These are phyloP conservation scores for Odontomyia ornata DNA, from an alignment of 2,888 invertebrate genomes.

Conservation along the genomic window DNA sequence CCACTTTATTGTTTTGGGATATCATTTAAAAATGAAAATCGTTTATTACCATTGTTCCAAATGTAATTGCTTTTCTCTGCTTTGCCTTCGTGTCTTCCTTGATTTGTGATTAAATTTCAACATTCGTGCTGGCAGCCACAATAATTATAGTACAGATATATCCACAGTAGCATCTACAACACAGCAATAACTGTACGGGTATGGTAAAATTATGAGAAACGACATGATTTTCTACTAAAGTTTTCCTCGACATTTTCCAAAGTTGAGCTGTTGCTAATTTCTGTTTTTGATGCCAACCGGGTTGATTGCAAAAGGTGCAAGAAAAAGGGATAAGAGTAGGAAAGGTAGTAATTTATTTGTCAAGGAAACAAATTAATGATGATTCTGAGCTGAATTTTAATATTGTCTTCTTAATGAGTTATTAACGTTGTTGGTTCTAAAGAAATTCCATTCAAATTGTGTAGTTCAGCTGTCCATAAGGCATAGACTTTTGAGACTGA, in stretches of 20 bases:
- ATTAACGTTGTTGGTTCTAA: not conserved
- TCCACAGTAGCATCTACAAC: no score
- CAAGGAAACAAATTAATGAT: not conserved
- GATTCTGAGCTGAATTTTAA: not conserved
- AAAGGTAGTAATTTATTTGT: not conserved
- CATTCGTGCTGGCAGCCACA: not conserved
- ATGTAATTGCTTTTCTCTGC: not conserved
- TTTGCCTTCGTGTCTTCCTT: not conserved
- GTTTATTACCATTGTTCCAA: not conserved
- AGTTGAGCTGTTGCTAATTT: not conserved
- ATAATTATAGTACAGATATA: no score
- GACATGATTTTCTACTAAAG: not conserved
- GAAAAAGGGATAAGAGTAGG: not conserved
- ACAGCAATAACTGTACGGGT: no score
- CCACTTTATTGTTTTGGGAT: no score
- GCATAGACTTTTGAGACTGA: no score
- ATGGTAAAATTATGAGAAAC: not conserved
- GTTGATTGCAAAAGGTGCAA: not conserved
- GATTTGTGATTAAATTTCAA: not conserved
- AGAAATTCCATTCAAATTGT: no score
- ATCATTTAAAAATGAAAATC: not conserved
- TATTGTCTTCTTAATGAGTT: constrained; percentile 1
- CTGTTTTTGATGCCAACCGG: no score
- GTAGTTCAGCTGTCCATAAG: not conserved
- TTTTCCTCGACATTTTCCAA: not conserved